Conservation (phyloP, 2,113 vertebrate species). For the Centropristis striata region DNA sequence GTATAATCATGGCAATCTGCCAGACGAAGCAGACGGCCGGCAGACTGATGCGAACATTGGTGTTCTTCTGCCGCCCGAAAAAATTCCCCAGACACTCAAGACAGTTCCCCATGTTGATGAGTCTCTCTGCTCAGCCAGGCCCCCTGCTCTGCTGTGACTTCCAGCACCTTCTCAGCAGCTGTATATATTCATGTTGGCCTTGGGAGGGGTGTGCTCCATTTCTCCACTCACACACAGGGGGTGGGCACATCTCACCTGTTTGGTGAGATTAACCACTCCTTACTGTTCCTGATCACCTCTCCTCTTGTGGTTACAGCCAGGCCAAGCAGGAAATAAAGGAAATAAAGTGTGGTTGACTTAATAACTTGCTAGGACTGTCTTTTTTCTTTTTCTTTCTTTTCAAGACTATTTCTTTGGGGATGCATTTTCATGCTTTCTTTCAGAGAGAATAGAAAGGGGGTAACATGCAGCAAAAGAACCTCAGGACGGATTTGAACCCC, state of each 20-base stretch:
- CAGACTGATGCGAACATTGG: constrained; percentile 89
- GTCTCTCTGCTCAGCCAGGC: neutral
- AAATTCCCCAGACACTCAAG: constrained; percentile 14
- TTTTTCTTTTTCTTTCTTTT: too few species aligned
- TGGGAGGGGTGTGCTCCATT: constrained; percentile 36
- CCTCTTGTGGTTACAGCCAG: neutral
- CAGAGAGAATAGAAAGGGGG: too few species aligned
- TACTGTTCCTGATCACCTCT: neutral
- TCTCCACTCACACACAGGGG: constrained; percentile 12
- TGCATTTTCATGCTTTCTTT: too few species aligned
- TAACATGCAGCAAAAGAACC: too few species aligned
- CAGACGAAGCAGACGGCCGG: constrained; percentile 90
- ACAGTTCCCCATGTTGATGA: constrained; percentile 78
- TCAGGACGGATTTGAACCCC: too few species aligned
- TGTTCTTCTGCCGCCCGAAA: constrained; percentile 84
- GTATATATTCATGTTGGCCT: constrained; percentile 19
- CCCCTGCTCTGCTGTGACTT: constrained; percentile 11
- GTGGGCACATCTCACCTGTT: constrained; percentile 4
- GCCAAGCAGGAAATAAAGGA: neutral
- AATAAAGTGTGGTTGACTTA: too few species aligned
- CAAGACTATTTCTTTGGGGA: too few species aligned
- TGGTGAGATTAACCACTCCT: constrained; percentile 40
- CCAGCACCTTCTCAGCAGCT: constrained; percentile 10
- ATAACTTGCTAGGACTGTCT: too few species aligned
- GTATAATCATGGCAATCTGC: constrained; percentile 91